Evolutionary conservation across 2,113 vertebrate species (phyloP).

Genomic region (Malurus cyaneus): DNA sequence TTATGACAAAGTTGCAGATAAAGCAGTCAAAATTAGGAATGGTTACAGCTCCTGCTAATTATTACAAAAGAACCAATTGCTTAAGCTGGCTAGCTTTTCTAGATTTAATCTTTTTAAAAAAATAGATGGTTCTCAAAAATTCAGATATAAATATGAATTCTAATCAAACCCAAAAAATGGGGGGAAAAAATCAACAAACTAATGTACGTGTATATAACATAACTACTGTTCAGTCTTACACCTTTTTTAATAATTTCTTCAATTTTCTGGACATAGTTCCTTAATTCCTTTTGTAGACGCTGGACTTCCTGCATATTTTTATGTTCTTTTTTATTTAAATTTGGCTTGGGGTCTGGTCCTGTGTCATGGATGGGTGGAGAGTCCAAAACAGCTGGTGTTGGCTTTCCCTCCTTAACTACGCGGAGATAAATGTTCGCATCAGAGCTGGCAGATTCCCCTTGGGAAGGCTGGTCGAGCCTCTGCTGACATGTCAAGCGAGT

Average conservation of each 20-base stretch:
- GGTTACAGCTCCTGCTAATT: neutral
- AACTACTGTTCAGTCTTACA: slow-evolving; percentile 47
- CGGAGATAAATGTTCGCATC: slow-evolving; percentile 63
- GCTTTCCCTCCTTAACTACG: slow-evolving; percentile 25
- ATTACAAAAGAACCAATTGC: neutral
- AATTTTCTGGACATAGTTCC: slow-evolving; percentile 84
- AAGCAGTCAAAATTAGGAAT: neutral
- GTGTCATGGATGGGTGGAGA: slow-evolving; percentile 73
- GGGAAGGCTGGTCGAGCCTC: slow-evolving; percentile 6
- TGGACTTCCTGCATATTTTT: slow-evolving; percentile 72
- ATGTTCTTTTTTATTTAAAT: slow-evolving; percentile 7
- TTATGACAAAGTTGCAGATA: neutral
- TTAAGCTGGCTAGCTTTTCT: neutral
- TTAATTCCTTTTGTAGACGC: slow-evolving; percentile 81
- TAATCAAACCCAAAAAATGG: neutral
- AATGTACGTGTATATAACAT: neutral
- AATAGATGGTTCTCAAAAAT: neutral
- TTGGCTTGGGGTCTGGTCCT: neutral
- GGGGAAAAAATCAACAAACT: neutral
- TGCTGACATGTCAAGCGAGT: neutral
- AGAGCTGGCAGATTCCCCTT: slow-evolving; percentile 36
- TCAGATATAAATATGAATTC: neutral
- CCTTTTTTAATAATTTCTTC: slow-evolving; percentile 84
- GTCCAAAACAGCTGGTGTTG: neutral
- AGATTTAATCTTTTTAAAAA: neutral